phyloP scores from a whole-genome alignment of 2,113 vertebrate genomes.

The Pelodiscus sinensis region DNA sequence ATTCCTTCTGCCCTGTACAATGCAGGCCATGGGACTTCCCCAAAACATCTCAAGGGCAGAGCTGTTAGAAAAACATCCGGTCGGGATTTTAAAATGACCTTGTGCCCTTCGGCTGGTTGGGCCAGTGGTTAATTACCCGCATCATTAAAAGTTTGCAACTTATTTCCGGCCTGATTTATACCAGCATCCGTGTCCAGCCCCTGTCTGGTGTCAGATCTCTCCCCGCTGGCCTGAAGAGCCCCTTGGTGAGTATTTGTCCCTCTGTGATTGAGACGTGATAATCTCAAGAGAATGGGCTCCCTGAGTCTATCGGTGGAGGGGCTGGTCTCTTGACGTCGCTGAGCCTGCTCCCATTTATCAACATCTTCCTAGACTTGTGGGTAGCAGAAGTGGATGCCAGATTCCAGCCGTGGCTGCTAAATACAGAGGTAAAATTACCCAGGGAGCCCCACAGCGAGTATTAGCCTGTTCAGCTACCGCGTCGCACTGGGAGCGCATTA shows the following conservation, averaged over 20 bases:
- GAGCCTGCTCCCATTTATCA: neutral
- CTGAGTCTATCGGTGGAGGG: neutral
- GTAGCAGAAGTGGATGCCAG: neutral
- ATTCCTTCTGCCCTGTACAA: neutral
- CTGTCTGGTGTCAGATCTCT: neutral
- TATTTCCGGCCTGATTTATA: neutral
- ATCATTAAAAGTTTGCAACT: neutral
- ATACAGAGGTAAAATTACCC: neutral
- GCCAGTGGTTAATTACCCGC: neutral
- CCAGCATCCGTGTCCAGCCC: neutral
- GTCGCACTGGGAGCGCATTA: neutral
- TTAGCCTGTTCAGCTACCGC: neutral
- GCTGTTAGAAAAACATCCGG: neutral
- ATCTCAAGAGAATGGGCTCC: neutral
- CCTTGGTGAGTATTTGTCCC: neutral
- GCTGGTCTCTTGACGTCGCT: neutral
- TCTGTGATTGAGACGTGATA: neutral
- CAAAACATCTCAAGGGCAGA: neutral
- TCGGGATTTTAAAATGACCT: neutral
- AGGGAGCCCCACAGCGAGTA: neutral
- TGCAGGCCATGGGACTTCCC: neutral
- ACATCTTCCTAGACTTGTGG: neutral
- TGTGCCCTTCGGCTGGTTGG: neutral
- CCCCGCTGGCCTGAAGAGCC: neutral
- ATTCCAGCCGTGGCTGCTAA: neutral